These are phyloP conservation scores for Mallotus villosus DNA, from an alignment of 2,797 vertebrate species.

Conservation along the genomic window DNA sequence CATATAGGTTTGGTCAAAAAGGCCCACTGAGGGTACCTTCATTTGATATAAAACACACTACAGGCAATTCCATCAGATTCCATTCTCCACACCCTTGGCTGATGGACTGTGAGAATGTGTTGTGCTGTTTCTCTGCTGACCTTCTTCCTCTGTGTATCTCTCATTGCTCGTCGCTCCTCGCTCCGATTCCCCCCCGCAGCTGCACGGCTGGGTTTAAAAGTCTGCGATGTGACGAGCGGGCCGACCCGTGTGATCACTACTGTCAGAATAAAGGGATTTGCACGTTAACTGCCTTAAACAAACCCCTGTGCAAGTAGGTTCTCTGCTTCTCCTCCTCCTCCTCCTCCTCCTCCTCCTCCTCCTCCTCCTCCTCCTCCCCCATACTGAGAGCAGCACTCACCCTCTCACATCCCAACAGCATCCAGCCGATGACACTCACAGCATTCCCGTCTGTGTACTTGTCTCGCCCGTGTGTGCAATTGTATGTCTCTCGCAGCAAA, in stretches of 20 bases:
- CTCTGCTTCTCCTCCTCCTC: conserved; percentile 8
- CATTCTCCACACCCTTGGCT: neutral
- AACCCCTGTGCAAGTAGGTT: conserved; percentile 92
- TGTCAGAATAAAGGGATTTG: conserved; percentile 93
- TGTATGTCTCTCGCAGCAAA: neutral
- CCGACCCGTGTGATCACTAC: conserved; percentile 91
- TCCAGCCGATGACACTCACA: neutral
- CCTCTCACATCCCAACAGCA: neutral
- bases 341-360: conserved; percentile 2
- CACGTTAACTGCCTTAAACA: conserved; percentile 88
- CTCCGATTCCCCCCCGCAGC: conserved; percentile 66
- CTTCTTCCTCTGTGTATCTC: conserved; percentile 17
- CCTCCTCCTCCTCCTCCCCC: conserved; percentile 1
- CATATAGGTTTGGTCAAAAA: no score
- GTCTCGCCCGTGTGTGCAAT: neutral
- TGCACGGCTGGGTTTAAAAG: conserved; percentile 90
- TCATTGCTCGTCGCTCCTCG: conserved; percentile 12
- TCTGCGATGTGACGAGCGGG: conserved; percentile 90
- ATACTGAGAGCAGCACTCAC: neutral
- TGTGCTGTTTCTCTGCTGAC: neutral
- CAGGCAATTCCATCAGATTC: neutral
- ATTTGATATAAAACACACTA: neutral
- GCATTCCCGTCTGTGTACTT: no score
- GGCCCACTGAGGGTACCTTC: neutral
- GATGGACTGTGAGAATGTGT: conserved; percentile 17